phyloP scores from a whole-genome alignment of 2,797 vertebrate species.

The Scarus forsteni region DNA sequence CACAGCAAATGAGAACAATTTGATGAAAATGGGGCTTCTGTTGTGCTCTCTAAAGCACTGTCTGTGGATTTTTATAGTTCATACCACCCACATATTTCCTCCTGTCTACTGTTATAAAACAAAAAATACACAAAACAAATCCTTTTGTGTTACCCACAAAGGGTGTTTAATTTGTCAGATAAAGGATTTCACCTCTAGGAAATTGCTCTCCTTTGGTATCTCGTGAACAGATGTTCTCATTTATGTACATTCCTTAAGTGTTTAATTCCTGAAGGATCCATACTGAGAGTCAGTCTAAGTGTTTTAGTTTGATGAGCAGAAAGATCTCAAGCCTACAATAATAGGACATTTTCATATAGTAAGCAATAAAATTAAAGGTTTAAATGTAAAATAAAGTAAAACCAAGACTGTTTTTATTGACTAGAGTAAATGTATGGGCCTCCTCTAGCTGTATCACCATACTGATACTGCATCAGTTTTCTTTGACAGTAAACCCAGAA shows the following conservation, averaged over 20 bases:
- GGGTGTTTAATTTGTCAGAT: not conserved
- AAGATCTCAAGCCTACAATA: too few species aligned
- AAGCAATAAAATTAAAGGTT: too few species aligned
- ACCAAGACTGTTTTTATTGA: too few species aligned
- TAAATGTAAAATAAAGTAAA: too few species aligned
- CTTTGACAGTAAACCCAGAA: too few species aligned
- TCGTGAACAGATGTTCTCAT: constrained; percentile 22
- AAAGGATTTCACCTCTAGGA: not conserved
- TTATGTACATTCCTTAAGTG: constrained; percentile 13
- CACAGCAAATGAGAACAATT: not conserved
- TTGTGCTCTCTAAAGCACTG: not conserved
- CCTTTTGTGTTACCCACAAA: not conserved
- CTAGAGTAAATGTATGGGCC: too few species aligned
- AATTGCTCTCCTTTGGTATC: not conserved
- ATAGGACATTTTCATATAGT: too few species aligned
- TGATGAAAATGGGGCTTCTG: not conserved
- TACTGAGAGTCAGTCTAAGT: not conserved
- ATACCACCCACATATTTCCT: not conserved
- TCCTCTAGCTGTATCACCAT: too few species aligned
- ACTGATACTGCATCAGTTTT: too few species aligned
- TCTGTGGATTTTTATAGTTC: not conserved
- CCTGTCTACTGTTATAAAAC: not conserved
- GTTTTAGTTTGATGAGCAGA: too few species aligned
- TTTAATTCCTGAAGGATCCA: not conserved
- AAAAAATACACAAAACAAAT: not conserved